Percentiles rank a stretch among this genome's conserved stretches.
Conservation (phyloP, 2,888 invertebrate genomes). For the Metacarcinus magister region DNA sequence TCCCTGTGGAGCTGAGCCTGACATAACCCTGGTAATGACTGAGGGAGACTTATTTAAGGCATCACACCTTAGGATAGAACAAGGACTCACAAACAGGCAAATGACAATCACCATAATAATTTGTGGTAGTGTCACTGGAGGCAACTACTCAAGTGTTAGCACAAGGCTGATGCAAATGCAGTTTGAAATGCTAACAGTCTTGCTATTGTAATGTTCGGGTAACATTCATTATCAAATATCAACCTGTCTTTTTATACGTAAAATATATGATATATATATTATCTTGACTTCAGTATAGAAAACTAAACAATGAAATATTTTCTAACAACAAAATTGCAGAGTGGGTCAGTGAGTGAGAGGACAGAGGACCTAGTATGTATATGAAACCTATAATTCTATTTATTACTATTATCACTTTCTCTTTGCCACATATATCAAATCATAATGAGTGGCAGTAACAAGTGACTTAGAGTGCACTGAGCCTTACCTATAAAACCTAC, state of each 20-base stretch:
- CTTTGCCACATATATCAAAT: neutral
- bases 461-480: constrained; percentile 51
- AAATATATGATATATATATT: constrained; percentile 43
- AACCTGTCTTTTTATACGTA: neutral
- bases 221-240: neutral
- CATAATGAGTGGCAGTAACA: constrained; percentile 53
- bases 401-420: constrained; percentile 40
- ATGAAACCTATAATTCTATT: neutral
- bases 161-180: neutral
- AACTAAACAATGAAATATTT: constrained; percentile 33
- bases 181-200: neutral
- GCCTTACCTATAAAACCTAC: constrained; percentile 14
- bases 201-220: neutral
- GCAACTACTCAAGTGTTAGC: neutral
- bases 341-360: neutral
- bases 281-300: constrained; percentile 23
- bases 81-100: neutral
- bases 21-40: constrained; percentile 4
- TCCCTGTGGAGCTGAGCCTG: neutral
- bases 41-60: neutral
- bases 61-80: neutral
- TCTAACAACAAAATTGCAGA: constrained; percentile 21
- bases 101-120: neutral
- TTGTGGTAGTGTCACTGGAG: constrained; percentile 20
- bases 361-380: constrained; percentile 5